These are phyloP conservation scores for Halcyon chelicuti DNA, from an alignment of 2,797 vertebrate species.

Conservation along the genomic window DNA sequence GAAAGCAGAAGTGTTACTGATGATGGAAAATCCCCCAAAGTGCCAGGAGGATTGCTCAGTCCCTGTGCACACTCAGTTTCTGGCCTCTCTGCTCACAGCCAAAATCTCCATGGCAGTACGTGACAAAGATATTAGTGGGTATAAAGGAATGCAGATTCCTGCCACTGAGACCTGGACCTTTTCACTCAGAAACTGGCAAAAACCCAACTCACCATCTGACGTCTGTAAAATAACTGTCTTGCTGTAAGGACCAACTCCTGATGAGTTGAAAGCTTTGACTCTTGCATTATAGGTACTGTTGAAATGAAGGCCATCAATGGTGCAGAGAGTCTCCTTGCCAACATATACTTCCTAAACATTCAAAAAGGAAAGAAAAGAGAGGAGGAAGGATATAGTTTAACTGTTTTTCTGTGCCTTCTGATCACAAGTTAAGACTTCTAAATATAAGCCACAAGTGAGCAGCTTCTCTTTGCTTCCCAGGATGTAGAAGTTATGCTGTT, in stretches of 20 bases:
- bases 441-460: background rate
- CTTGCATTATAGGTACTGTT: slow-evolving; percentile 97
- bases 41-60: background rate
- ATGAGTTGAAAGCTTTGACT: slow-evolving; percentile 94
- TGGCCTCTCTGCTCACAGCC: background rate
- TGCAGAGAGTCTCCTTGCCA: slow-evolving; percentile 97
- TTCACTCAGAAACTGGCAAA: background rate
- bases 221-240: slow-evolving; percentile 96
- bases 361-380: background rate
- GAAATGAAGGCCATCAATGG: slow-evolving; percentile 97
- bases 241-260: slow-evolving; percentile 94
- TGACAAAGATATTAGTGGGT: background rate
- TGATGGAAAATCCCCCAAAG: background rate
- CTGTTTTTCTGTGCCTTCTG: background rate
- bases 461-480: background rate
- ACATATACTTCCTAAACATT: slow-evolving; percentile 93
- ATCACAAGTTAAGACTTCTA: background rate
- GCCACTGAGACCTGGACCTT: background rate
- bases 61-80: background rate
- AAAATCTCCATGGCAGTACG: background rate
- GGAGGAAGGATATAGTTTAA: background rate
- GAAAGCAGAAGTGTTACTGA: background rate
- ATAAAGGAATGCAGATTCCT: background rate
- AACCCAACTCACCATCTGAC: slow-evolving; percentile 87
- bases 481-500: background rate